Percentiles rank a stretch among this genome's conserved stretches.
These are phyloP conservation scores for Aix galericulata DNA, from an alignment of 2,113 vertebrate species.

Conservation along the genomic window DNA sequence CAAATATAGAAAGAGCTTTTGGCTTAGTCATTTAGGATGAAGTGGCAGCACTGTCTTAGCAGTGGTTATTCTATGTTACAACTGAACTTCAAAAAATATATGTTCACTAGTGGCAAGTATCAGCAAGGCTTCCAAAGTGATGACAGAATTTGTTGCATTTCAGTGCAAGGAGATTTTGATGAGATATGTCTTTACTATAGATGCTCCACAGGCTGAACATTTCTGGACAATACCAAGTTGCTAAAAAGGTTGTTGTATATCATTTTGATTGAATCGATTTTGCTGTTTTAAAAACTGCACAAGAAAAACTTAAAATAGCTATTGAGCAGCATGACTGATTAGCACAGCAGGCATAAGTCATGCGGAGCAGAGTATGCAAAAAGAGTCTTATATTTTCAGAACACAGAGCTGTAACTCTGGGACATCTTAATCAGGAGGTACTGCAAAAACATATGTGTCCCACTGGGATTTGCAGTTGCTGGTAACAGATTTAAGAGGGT, in stretches of 20 bases:
- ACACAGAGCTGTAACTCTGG: conserved; percentile 6
- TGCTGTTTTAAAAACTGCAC: not conserved
- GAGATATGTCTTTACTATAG: not conserved
- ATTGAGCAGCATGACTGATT: conserved; percentile 2
- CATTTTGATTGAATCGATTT: not conserved
- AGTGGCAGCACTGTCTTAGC: not conserved
- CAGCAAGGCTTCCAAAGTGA: not conserved
- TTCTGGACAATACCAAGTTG: not conserved
- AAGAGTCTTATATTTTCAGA: not conserved
- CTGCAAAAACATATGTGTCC: not conserved
- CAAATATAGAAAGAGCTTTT: conserved; percentile 32
- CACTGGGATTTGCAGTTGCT: not conserved
- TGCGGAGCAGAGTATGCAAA: conserved; percentile 19
- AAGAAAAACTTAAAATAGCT: conserved; percentile 8
- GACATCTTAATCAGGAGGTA: conserved; percentile 21
- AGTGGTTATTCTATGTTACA: conserved; percentile 27
- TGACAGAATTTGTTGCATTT: not conserved
- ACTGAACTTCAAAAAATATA: not conserved
- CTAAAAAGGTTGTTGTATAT: not conserved
- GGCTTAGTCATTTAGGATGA: not conserved
- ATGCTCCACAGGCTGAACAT: not conserved
- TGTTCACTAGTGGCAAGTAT: not conserved
- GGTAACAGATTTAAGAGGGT: not conserved
- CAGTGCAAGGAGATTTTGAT: not conserved
- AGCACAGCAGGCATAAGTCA: conserved; percentile 27